Conservation (phyloP, 2,888 invertebrate species). For the Clepsis dumicolana region DNA sequence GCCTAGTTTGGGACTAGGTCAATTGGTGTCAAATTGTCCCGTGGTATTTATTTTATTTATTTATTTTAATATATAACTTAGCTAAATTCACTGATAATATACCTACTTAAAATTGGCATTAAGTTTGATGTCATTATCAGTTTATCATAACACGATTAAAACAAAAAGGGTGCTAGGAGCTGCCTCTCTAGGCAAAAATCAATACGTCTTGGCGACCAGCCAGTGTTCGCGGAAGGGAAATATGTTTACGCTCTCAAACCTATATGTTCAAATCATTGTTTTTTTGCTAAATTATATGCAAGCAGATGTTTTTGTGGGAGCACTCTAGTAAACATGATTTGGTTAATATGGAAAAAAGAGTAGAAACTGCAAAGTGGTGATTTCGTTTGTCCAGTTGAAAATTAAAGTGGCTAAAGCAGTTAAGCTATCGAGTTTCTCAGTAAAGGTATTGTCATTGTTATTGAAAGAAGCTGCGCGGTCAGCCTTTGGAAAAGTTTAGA, state of each 20-base stretch:
- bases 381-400: not conserved
- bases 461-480: too few species aligned
- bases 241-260: constrained; percentile 63
- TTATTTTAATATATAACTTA: too few species aligned
- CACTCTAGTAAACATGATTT: constrained; percentile 4
- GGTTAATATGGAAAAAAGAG: not conserved
- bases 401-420: too few species aligned
- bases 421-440: too few species aligned
- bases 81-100: too few species aligned
- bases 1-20: too few species aligned
- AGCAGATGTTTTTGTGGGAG: constrained; percentile 49
- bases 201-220: constrained; percentile 63
- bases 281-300: constrained; percentile 58
- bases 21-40: too few species aligned
- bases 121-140: constrained; percentile 15
- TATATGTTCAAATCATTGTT: constrained; percentile 65
- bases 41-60: too few species aligned
- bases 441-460: too few species aligned
- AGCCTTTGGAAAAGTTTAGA: too few species aligned
- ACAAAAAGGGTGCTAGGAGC: constrained; percentile 32
- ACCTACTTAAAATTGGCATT: too few species aligned
- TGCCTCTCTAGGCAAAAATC: constrained; percentile 52
- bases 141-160: constrained; percentile 22
- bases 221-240: constrained; percentile 55
- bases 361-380: not conserved